phyloP scores from a whole-genome alignment of 2,113 vertebrate genomes.

The Varanus salvator region DNA sequence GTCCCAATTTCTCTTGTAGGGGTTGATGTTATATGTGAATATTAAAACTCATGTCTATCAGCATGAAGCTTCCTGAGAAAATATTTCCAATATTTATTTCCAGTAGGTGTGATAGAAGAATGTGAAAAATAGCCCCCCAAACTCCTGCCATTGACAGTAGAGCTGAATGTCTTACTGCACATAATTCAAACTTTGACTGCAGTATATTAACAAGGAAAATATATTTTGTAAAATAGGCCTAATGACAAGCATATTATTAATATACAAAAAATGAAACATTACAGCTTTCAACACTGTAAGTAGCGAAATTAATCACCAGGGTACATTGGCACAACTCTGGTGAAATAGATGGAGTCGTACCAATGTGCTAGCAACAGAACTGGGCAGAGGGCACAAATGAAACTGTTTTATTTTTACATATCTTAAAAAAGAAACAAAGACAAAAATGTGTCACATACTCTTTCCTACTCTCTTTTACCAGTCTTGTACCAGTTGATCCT shows the following conservation, averaged over 20 bases:
- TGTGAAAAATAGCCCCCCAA: neutral
- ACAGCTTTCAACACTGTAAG: constrained; percentile 18
- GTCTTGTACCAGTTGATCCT: neutral
- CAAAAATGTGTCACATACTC: neutral
- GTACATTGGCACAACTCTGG: neutral
- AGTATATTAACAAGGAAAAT: constrained; percentile 44
- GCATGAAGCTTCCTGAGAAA: neutral
- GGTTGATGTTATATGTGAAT: neutral
- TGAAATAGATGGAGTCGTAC: constrained; percentile 9
- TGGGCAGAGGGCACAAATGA: neutral
- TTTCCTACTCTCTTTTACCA: neutral
- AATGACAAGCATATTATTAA: constrained; percentile 31
- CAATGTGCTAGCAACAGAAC: neutral
- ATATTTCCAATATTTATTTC: neutral
- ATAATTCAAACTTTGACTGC: constrained; percentile 2
- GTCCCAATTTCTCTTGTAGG: neutral
- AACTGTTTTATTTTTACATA: constrained; percentile 15
- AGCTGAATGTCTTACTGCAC: neutral
- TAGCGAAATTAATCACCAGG: constrained; percentile 30
- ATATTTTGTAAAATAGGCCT: constrained; percentile 28
- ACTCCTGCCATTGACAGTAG: neutral
- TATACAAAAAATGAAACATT: constrained; percentile 30
- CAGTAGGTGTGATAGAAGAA: neutral
- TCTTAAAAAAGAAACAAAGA: constrained; percentile 7
- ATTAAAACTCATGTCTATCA: neutral